A percentile compares a stretch with the other conserved stretches of the same genome.
Evolutionary conservation across 2,113 vertebrate species (phyloP).

Genomic region (Rhizomys pruinosus): DNA sequence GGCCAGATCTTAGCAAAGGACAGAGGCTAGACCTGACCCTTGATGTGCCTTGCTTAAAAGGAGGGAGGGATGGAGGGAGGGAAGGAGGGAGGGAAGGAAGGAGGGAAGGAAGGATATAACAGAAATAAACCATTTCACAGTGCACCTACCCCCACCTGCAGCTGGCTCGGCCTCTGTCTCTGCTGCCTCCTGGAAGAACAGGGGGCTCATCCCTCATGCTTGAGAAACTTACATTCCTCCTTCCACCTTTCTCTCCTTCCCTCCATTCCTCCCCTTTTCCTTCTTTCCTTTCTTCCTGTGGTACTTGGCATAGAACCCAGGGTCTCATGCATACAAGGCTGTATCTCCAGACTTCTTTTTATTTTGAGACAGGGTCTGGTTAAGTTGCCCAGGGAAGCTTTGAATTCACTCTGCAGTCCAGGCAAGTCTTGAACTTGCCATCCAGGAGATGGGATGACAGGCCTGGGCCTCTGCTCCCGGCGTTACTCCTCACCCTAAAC

Average conservation of each 20-base stretch:
- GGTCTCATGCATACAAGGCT: background rate
- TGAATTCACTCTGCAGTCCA: background rate
- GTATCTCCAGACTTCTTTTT: background rate
- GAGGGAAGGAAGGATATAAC: background rate
- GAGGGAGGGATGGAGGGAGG: too few species aligned
- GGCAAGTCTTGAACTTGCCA: background rate
- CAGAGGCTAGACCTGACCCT: background rate
- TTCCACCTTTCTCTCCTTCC: too few species aligned
- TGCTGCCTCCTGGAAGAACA: background rate
- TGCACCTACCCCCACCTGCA: rapidly evolving
- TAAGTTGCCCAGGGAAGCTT: background rate
- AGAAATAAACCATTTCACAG: background rate
- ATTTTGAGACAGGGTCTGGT: background rate
- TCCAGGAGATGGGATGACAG: background rate
- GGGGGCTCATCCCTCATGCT: background rate
- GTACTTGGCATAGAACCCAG: background rate
- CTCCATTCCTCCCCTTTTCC: too few species aligned
- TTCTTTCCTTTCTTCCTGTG: background rate
- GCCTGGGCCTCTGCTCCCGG: background rate
- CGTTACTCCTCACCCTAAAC: background rate
- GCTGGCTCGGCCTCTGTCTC: background rate
- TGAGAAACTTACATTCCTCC: background rate
- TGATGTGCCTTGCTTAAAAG: background rate
- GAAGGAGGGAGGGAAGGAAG: too few species aligned
- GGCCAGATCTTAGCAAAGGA: background rate